phyloP scores from a whole-genome alignment of 2,888 invertebrate species.

The Torymus texanus region DNA sequence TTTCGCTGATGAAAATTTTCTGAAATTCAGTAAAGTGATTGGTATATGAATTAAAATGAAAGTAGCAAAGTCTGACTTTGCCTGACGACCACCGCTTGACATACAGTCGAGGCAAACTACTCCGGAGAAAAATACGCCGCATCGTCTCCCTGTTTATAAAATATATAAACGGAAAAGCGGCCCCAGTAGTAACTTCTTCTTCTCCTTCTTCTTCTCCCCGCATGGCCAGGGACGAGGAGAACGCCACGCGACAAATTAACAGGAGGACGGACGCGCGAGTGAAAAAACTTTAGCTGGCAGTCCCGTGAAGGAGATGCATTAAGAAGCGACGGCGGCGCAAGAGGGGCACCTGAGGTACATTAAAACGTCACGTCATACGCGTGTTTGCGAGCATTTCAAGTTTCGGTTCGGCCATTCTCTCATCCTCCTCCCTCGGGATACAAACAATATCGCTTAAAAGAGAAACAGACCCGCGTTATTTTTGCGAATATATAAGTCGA shows the following conservation, averaged over 20 bases:
- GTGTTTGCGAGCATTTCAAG: constrained; percentile 26
- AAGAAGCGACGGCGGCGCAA: background rate
- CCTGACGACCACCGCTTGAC: no score
- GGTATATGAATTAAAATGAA: background rate
- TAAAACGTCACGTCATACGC: constrained; percentile 29
- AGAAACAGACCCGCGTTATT: background rate
- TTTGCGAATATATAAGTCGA: constrained; percentile 19
- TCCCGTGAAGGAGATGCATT: background rate
- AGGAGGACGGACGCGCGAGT: background rate
- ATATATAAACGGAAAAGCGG: no score
- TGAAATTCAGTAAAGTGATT: constrained; percentile 7
- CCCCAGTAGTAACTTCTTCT: no score
- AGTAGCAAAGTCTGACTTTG: background rate
- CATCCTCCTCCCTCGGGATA: background rate
- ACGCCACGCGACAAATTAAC: constrained; percentile 8
- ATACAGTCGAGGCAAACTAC: no score
- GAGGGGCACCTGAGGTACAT: constrained; percentile 16
- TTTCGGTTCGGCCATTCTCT: background rate
- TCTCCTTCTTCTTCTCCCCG: no score
- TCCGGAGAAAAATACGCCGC: no score
- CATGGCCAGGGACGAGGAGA: no score
- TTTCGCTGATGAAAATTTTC: background rate
- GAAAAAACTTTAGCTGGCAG: no score
- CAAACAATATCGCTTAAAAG: constrained; percentile 18
- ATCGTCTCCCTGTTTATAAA: no score